A percentile compares a stretch with the other conserved stretches of the same genome.
These are phyloP conservation scores for Stigmatopora nigra DNA, from an alignment of 2,113 vertebrate genomes.

Conservation along the genomic window DNA sequence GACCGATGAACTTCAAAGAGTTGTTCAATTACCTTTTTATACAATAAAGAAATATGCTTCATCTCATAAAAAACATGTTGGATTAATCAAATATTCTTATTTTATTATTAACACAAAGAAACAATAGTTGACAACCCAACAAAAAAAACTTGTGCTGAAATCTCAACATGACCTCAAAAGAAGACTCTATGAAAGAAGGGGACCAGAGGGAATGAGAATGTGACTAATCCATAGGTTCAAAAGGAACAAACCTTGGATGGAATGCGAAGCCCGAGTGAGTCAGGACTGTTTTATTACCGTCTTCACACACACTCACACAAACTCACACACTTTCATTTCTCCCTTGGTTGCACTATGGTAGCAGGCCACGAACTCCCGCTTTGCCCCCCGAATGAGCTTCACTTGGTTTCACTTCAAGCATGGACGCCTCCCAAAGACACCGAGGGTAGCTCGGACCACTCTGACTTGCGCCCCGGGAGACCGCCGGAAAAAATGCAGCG, in stretches of 20 bases:
- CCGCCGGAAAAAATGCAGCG: slow-evolving; percentile 33
- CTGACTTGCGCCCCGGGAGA: slow-evolving; percentile 31
- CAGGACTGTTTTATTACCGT: slow-evolving; percentile 61
- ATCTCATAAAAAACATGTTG: neutral
- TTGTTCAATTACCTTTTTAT: neutral
- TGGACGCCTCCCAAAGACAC: slow-evolving; percentile 51
- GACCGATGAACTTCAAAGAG: too few relatives aligned
- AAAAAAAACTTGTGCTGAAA: neutral
- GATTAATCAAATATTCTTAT: neutral
- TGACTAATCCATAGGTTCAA: slow-evolving; percentile 32
- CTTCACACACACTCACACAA: slow-evolving; percentile 25
- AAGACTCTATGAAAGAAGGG: slow-evolving; percentile 4
- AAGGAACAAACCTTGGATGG: slow-evolving; percentile 30
- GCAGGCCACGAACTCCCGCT: slow-evolving; percentile 42
- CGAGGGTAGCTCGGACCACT: slow-evolving; percentile 23
- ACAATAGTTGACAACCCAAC: neutral
- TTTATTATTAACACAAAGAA: neutral
- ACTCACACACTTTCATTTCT: slow-evolving; percentile 50
- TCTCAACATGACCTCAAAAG: neutral
- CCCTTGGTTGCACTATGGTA: slow-evolving; percentile 57
- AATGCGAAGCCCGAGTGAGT: slow-evolving; percentile 47
- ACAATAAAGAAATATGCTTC: neutral
- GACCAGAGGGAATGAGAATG: slow-evolving; percentile 26
- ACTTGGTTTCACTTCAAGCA: slow-evolving; percentile 61
- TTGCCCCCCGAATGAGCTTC: slow-evolving; percentile 58